phyloP scores from a whole-genome alignment of 2,797 vertebrate species.

The Spinus olivaceus region DNA sequence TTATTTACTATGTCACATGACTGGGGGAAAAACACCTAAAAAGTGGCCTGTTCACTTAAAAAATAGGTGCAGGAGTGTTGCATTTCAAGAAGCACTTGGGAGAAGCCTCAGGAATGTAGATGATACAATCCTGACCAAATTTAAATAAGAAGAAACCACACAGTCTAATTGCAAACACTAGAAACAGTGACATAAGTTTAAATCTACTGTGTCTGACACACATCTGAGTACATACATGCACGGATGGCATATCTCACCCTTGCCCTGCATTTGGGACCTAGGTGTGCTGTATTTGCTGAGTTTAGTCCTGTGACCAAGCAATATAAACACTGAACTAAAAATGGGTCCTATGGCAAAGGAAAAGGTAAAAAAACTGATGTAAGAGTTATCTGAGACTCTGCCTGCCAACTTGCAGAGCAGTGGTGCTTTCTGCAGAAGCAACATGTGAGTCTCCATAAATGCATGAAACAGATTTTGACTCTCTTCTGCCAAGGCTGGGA shows the following conservation, averaged over 20 bases:
- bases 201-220: background rate
- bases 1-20: background rate
- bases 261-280: background rate
- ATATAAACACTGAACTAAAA: background rate
- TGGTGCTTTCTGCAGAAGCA: background rate
- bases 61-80: rapidly evolving
- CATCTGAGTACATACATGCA: rapidly evolving
- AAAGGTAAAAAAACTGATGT: background rate
- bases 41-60: background rate
- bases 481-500: background rate
- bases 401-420: background rate
- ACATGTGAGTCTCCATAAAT: background rate
- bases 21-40: background rate
- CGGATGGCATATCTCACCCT: rapidly evolving
- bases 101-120: background rate
- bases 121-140: background rate
- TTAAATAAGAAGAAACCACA: background rate
- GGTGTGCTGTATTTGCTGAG: background rate
- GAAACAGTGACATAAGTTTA: background rate
- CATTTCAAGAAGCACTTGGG: background rate
- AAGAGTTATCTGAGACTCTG: background rate
- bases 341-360: background rate
- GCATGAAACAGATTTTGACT: background rate
- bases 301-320: background rate
- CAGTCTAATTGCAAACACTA: background rate